Evolutionary conservation across 2,888 invertebrate genomes (phyloP).

Genomic region (Drosophila paramelanica): DNA sequence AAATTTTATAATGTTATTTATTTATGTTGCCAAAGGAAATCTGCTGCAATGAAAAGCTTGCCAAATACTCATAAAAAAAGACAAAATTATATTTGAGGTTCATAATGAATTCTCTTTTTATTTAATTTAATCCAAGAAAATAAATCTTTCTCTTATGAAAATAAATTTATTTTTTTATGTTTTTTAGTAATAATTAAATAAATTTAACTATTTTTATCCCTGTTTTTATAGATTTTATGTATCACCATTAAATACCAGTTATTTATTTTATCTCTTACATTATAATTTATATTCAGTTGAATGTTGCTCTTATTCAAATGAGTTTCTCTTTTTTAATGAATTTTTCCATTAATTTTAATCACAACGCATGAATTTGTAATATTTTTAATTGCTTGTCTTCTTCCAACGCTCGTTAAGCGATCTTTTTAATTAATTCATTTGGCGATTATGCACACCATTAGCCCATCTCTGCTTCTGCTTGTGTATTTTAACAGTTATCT

Average conservation of each 20-base stretch:
- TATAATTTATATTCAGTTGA: too few relatives aligned
- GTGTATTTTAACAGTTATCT: not conserved
- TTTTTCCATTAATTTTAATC: conserved; percentile 3
- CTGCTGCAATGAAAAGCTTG: not conserved
- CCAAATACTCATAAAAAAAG: not conserved
- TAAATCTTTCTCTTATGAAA: too few relatives aligned
- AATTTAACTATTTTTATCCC: too few relatives aligned
- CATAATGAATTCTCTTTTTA: not conserved
- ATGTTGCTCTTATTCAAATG: too few relatives aligned
- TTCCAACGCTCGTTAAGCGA: not conserved
- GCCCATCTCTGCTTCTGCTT: not conserved
- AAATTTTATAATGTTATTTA: too few relatives aligned
- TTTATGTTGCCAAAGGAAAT: too few relatives aligned
- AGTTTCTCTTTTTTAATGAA: not conserved
- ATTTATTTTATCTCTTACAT: too few relatives aligned
- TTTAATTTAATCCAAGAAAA: too few relatives aligned
- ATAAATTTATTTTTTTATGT: too few relatives aligned
- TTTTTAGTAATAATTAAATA: too few relatives aligned
- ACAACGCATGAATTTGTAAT: not conserved
- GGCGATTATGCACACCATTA: conserved; percentile 5
- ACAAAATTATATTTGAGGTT: not conserved
- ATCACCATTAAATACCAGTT: too few relatives aligned
- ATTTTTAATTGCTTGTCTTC: not conserved
- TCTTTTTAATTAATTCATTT: conserved; percentile 4
- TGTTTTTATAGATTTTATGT: too few relatives aligned